These are phyloP conservation scores for Zaprionus camerounensis DNA, from an alignment of 1,140 invertebrate genomes.

Conservation along the genomic window DNA sequence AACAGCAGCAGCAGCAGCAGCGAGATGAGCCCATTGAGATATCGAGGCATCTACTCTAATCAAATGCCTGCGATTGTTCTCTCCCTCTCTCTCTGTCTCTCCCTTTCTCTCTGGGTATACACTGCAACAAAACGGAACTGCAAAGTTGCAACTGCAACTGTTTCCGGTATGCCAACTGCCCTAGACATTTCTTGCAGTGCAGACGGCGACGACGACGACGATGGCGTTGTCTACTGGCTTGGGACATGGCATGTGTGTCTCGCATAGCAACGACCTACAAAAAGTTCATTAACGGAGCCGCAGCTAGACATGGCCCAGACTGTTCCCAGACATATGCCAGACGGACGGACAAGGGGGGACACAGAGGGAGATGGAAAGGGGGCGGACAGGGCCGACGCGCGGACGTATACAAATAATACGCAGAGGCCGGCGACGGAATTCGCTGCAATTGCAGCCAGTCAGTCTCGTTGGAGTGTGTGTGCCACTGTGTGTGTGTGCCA, in stretches of 20 bases:
- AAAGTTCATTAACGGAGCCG: constrained; percentile 84
- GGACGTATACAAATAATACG: constrained; percentile 46
- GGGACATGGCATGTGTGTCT: constrained; percentile 36
- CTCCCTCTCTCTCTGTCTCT: neutral
- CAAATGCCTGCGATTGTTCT: constrained; percentile 24
- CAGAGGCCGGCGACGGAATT: constrained; percentile 59
- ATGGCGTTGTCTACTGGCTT: constrained; percentile 30
- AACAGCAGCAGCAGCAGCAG: constrained; percentile 59
- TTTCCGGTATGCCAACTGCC: neutral
- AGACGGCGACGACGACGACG: neutral
- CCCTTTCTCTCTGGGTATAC: neutral
- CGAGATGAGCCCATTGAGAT: constrained; percentile 33
- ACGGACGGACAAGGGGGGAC: constrained; percentile 55
- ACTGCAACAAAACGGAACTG: neutral
- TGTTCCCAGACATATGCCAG: constrained; percentile 75
- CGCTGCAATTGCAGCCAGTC: constrained; percentile 60
- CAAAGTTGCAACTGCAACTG: neutral
- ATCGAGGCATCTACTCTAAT: constrained; percentile 7
- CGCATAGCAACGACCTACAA: constrained; percentile 84
- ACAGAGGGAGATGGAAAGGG: constrained; percentile 18
- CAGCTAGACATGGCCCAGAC: constrained; percentile 84
- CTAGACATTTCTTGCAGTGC: neutral
- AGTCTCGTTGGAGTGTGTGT: constrained; percentile 16
- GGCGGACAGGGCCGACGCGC: constrained; percentile 50
- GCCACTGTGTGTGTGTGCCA: constrained; percentile 14